Evolutionary conservation across 2,797 vertebrate genomes (phyloP), one percentile per base, ranked within the genome.

Genomic region (Melanotaenia trifasciata): DNA sequence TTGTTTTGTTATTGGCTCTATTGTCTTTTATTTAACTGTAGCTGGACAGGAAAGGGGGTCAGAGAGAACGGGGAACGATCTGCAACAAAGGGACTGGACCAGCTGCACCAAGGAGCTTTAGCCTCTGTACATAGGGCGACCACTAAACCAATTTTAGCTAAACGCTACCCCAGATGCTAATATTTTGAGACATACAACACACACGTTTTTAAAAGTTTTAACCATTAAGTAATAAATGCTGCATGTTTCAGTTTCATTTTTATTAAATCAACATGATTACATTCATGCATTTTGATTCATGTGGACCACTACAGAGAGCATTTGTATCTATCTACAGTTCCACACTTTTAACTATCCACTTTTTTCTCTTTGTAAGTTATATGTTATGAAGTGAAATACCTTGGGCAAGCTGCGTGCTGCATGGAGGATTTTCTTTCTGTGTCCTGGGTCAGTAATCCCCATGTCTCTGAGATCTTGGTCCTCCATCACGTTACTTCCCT

Each of bases 391-490:
- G 65, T 51, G 66, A 74, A 76, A 85, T 80, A 99, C 98, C 97
- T 98, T 99, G 6, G 98, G 98, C 62, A 99, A 92, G 80, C 95
- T 93, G 67, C 97, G 96, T 30, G 98, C 97, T 0, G 97, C 97
- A 68, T 97, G 97, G 68, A 99, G 95, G 79, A 99, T 96, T 90
- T 97, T 98, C 82, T 96, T 95, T 32, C 98, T 95, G 94, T 99
- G 98, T 89, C 96, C 96, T 0, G 96, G 94, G 90, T 99, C 97
- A 1, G 93, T 93, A 81, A 99, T 96, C 51, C 98, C 98, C 0
- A 99, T 96, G 74, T 99, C 98, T 89, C 96, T 92, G 69, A 99
- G 95, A 88, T 99, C 98, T 79, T 96, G 96, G 83, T 99, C 98
- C 81, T 99, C 98, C 97, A 99, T 98, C 89, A 99, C 96, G 76